Conservation (phyloP, 2,113 vertebrate species). For the Galemys pyrenaicus region DNA sequence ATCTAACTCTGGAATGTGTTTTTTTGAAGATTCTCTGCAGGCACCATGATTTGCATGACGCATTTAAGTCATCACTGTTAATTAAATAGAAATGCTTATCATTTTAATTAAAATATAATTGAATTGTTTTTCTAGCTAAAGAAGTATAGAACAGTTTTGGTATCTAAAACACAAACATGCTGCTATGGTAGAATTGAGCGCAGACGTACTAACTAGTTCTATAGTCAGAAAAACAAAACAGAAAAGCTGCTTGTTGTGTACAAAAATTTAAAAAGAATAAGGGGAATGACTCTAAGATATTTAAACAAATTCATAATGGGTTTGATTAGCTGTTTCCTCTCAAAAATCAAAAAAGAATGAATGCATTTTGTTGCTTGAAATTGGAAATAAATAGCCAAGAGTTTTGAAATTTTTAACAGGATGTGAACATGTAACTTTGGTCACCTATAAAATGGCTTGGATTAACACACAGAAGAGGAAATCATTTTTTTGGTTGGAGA, state of each 20-base stretch:
- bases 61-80: not conserved
- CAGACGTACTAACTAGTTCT: not conserved
- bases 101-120: not conserved
- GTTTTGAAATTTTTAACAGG: not conserved
- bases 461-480: not conserved
- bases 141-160: not conserved
- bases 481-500: not conserved
- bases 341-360: not conserved
- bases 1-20: not conserved
- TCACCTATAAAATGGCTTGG: not conserved
- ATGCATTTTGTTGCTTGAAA: not conserved
- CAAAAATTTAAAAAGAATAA: constrained; percentile 17
- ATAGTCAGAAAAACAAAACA: not conserved
- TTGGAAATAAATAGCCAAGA: not conserved
- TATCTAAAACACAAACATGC: not conserved
- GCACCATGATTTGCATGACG: not conserved
- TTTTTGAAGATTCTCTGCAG: not conserved
- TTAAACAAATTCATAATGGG: not conserved
- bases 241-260: not conserved
- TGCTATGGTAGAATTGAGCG: not conserved
- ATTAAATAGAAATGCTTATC: not conserved
- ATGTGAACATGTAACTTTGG: not conserved
- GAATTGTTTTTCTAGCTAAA: not conserved
- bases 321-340: not conserved
- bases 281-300: not conserved